These are phyloP conservation scores for Prionailurus bengalensis DNA, from an alignment of 2,113 vertebrate species.

Conservation along the genomic window DNA sequence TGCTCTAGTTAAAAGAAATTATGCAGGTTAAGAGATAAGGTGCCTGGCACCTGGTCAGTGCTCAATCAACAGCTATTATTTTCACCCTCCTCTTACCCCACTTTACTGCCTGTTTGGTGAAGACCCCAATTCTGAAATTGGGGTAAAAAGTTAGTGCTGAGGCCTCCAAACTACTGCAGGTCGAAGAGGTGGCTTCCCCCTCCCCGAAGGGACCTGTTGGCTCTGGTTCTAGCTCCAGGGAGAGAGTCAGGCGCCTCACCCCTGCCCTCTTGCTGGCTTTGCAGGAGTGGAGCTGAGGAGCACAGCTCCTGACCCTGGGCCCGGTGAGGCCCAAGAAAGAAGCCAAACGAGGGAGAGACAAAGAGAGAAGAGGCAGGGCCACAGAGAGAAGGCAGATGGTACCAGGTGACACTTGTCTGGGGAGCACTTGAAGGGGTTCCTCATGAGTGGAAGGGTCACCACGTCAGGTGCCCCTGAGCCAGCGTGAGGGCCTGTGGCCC, in stretches of 20 bases:
- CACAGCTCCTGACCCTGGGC: not conserved
- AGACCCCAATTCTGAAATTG: not conserved
- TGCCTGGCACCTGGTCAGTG: not conserved
- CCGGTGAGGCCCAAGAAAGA: not conserved
- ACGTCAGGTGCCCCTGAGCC: not conserved
- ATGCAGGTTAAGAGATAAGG: not conserved
- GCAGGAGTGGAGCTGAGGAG: not conserved
- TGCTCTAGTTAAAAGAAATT: not conserved
- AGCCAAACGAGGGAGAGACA: not conserved
- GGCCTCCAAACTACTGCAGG: not conserved
- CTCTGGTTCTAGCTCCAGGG: not conserved
- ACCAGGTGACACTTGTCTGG: too few relatives aligned
- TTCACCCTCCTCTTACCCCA: not conserved
- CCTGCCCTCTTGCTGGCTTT: not conserved
- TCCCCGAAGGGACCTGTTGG: accelerated
- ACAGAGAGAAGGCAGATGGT: not conserved
- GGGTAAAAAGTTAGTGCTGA: not conserved
- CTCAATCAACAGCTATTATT: not conserved
- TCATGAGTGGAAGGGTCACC: not conserved
- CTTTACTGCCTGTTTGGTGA: not conserved
- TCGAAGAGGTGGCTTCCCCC: not conserved
- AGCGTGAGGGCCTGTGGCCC: not conserved
- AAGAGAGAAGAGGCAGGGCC: not conserved
- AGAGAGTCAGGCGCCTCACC: accelerated
- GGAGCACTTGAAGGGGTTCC: not conserved